Base-by-base conservation (phyloP, 2,888 invertebrate genomes). In the Crematogaster levior region DNA sequence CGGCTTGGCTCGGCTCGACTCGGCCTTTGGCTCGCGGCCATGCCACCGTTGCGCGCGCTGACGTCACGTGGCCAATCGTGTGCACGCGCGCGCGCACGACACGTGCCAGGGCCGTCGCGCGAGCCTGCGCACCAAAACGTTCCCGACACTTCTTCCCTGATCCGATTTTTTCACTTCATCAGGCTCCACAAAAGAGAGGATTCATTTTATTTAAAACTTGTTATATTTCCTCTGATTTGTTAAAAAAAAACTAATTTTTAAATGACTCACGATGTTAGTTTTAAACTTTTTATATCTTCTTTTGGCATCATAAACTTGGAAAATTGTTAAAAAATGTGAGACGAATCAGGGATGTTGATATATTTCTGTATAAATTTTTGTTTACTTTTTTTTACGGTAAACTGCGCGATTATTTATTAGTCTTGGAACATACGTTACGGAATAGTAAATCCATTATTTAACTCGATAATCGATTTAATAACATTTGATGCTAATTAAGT, bases 21-120 rank as follows among this genome's bases (percentile, higher is more conserved):
- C 89, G 91, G 89, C 90, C 91, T 92, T 91, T 92, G 91, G 89
- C 91, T 91, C 85, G 88, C 89, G 81, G 92, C 93, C 93, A 93
- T 93, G 90, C 82, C 73, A 82, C 83, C 37, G 83, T 75, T 30
- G 73, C 40, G 60, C 60, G 60, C 27, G 60, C 63, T 89, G 89
- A 89, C 89, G 89, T 89, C 89, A 89, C 63, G 58, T 77, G 65
- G 37, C 63, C 51, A 40, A 4, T 58, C 18, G 56, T 21, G 58
- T 24, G n/a, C 48, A 48, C 43, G 34, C 48, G 60, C 43, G 34
- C 48, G n/a, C 48, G 3, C 65, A 3, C 12, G 58, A 27, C 53
- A 46, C 37, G 53, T 37, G 43, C 21, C 75, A 37, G 65, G 21
- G 10, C 51, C 46, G 68, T 60, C 56, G 37, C 21, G 34, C 21